Percentiles rank a stretch among this genome's conserved stretches.
Conservation (phyloP, 2,113 vertebrate species). For the Clarias gariepinus region DNA sequence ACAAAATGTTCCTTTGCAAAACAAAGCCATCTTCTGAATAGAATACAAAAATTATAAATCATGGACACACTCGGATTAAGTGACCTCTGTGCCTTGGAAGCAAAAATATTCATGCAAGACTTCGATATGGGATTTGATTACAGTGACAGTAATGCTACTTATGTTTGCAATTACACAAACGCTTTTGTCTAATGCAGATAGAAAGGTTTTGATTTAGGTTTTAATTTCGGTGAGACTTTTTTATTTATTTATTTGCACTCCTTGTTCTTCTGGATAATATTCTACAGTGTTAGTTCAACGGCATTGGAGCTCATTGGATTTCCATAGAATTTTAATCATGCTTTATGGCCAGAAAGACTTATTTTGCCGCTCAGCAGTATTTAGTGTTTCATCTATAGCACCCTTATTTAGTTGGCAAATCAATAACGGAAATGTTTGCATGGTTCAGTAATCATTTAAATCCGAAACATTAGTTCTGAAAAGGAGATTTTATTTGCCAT, state of each 20-base stretch:
- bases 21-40: background rate
- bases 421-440: conserved; percentile 28
- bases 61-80: background rate
- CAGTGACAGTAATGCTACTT: conserved; percentile 9
- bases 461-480: background rate
- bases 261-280: conserved; percentile 8
- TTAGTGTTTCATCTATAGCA: conserved; percentile 14
- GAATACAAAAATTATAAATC: background rate
- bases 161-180: conserved; percentile 15
- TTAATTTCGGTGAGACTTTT: background rate
- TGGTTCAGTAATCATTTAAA: conserved; percentile 29
- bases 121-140: background rate
- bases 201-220: conserved; percentile 31
- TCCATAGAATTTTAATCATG: background rate
- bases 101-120: background rate
- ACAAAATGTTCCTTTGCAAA: background rate
- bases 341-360: conserved; percentile 12
- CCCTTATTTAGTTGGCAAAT: conserved; percentile 18
- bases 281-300: background rate
- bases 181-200: background rate
- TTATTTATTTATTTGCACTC: background rate
- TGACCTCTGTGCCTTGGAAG: background rate
- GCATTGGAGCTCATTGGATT: background rate
- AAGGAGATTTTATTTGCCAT: conserved; percentile 5
- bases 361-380: conserved; percentile 26